A percentile compares a stretch with the other conserved stretches of the same genome.
These are phyloP conservation scores for Hippocampus abdominalis DNA, from an alignment of 2,113 vertebrate genomes.

Conservation along the genomic window DNA sequence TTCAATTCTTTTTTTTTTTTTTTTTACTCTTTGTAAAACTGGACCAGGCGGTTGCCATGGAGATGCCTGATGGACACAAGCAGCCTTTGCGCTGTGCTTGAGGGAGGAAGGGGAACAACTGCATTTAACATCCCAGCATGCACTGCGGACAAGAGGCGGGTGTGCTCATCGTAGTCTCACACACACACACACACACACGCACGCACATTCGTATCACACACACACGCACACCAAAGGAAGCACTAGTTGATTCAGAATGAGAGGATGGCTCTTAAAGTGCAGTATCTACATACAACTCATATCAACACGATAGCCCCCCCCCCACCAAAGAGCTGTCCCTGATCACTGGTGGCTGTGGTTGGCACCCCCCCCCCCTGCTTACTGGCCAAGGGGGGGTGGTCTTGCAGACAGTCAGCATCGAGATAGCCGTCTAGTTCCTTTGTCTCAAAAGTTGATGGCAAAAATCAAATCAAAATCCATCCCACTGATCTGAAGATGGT, in stretches of 20 bases:
- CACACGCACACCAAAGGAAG: constrained; percentile 64
- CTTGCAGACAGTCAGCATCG: constrained; percentile 40
- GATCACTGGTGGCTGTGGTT: constrained; percentile 59
- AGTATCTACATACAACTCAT: constrained; percentile 68
- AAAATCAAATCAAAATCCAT: neutral
- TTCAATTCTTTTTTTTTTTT: constrained; percentile 4
- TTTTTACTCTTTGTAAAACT: constrained; percentile 38
- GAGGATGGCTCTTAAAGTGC: constrained; percentile 74
- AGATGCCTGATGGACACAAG: constrained; percentile 33
- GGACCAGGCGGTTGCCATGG: constrained; percentile 38
- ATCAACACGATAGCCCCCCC: constrained; percentile 42
- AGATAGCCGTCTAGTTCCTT: constrained; percentile 32
- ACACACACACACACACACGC: constrained; percentile 16
- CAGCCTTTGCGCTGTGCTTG: constrained; percentile 45
- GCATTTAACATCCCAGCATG: constrained; percentile 65
- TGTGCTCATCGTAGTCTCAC: constrained; percentile 52
- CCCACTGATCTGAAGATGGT: constrained; percentile 21
- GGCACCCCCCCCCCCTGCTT: constrained; percentile 29
- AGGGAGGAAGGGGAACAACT: constrained; percentile 28
- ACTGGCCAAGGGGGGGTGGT: constrained; percentile 35
- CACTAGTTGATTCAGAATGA: constrained; percentile 72
- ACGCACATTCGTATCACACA: constrained; percentile 2
- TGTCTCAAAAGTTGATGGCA: constrained; percentile 11
- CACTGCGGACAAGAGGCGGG: constrained; percentile 56
- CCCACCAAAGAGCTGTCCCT: constrained; percentile 55